These are phyloP conservation scores for Ophion ellenae DNA, from an alignment of 2,888 invertebrate genomes.

Conservation along the genomic window DNA sequence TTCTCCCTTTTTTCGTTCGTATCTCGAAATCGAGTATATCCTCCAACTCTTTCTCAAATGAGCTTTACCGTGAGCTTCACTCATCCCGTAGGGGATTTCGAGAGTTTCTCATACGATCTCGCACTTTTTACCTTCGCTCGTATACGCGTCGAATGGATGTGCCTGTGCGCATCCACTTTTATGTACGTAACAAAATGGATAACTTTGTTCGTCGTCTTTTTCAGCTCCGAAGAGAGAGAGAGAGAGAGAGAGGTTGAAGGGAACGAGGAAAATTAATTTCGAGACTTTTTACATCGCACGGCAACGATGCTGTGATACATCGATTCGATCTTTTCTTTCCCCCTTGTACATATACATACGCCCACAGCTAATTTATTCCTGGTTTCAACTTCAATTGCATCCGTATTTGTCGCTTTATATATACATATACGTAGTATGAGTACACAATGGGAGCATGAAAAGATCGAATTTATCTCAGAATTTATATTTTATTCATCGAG, in stretches of 20 bases:
- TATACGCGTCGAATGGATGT: background rate
- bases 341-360: background rate
- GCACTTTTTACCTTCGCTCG: slow-evolving; percentile 18
- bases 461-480: slow-evolving; percentile 51
- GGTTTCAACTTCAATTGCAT: slow-evolving; percentile 48
- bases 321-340: slow-evolving; percentile 16
- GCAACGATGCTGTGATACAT: slow-evolving; percentile 28
- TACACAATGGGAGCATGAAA: slow-evolving; percentile 37
- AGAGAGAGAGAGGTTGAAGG: slow-evolving; percentile 29
- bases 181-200: slow-evolving; percentile 75
- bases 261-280: slow-evolving; percentile 79
- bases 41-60: slow-evolving; percentile 57
- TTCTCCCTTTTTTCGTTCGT: slow-evolving; percentile 23
- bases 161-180: slow-evolving; percentile 52
- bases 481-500: slow-evolving; percentile 51
- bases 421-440: background rate
- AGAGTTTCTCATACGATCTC: slow-evolving; percentile 22
- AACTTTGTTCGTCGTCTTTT: slow-evolving; percentile 79
- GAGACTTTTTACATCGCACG: slow-evolving; percentile 68
- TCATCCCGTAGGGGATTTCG: slow-evolving; percentile 56
- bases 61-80: slow-evolving; percentile 52
- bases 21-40: slow-evolving; percentile 38
- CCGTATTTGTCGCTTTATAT: slow-evolving; percentile 1
- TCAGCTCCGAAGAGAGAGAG: slow-evolving; percentile 68
- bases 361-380: slow-evolving; percentile 24